Evolutionary conservation across 2,888 invertebrate species (phyloP).

Genomic region (Clepsis dumicolana): DNA sequence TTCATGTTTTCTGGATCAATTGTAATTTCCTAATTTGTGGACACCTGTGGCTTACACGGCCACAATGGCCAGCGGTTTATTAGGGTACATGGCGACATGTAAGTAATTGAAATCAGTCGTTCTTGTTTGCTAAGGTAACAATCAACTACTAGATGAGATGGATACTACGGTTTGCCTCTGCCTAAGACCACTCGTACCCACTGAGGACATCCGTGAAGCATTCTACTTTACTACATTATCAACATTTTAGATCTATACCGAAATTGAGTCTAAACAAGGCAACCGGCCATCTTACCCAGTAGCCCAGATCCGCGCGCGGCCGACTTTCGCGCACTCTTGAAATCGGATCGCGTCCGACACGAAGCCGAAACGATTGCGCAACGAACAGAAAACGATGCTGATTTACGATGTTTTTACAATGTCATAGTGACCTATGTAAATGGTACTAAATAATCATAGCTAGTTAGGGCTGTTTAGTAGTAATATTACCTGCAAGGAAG

Average conservation of each 20-base stretch:
- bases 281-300: slow-evolving; percentile 54
- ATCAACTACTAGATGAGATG: too few relatives aligned
- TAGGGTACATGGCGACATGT: neutral
- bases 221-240: neutral
- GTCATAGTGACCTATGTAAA: slow-evolving; percentile 13
- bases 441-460: neutral
- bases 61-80: neutral
- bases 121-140: neutral
- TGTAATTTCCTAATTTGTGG: neutral
- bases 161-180: too few relatives aligned
- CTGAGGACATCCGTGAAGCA: neutral
- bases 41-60: neutral
- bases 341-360: slow-evolving; percentile 45
- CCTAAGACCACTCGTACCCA: neutral
- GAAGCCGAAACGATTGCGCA: slow-evolving; percentile 47
- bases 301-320: slow-evolving; percentile 53
- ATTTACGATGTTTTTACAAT: slow-evolving; percentile 25
- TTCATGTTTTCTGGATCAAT: neutral
- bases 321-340: slow-evolving; percentile 59
- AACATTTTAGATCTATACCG: slow-evolving; percentile 4
- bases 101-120: neutral
- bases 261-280: slow-evolving; percentile 43
- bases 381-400: slow-evolving; percentile 38
- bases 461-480: neutral
- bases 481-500: neutral